Percentiles rank a stretch among this genome's conserved stretches.
Evolutionary conservation across 2,888 invertebrate genomes (phyloP).

Genomic region (Laspeyria flexula): DNA sequence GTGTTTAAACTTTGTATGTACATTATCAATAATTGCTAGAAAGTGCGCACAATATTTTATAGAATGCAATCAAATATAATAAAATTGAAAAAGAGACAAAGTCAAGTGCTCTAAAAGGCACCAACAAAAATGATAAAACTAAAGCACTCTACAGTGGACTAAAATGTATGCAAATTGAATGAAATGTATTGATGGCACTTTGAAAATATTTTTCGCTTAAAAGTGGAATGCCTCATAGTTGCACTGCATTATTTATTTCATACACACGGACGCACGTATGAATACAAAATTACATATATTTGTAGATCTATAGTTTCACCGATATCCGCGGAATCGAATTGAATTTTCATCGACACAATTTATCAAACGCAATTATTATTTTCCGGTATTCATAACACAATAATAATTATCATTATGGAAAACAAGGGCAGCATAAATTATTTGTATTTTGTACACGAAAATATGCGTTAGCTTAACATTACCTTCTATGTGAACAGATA

Average conservation of each 20-base stretch:
- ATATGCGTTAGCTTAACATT: constrained; percentile 10
- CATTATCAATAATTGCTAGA: no score
- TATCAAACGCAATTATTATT: constrained; percentile 25
- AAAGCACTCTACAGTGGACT: constrained; percentile 64
- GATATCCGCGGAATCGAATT: constrained; percentile 20
- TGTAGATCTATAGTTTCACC: constrained; percentile 4
- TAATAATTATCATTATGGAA: constrained; percentile 6
- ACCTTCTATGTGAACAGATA: constrained; percentile 26
- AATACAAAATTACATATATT: constrained; percentile 17
- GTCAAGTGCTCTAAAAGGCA: constrained; percentile 65
- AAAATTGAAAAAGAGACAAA: constrained; percentile 42
- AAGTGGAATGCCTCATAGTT: constrained; percentile 51
- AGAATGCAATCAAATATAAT: constrained; percentile 15
- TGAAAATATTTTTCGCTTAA: constrained; percentile 68
- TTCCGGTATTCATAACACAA: constrained; percentile 20
- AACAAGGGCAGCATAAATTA: not conserved
- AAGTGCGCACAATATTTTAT: not conserved
- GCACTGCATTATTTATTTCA: constrained; percentile 44
- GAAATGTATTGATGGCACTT: constrained; percentile 75
- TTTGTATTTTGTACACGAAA: constrained; percentile 5
- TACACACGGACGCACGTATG: constrained; percentile 14
- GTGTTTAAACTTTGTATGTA: no score
- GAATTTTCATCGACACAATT: constrained; percentile 26
- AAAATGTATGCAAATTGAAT: constrained; percentile 77
- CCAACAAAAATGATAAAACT: constrained; percentile 69